Percentiles rank a stretch among this genome's conserved stretches.
phyloP scores from a whole-genome alignment of 2,113 vertebrate species.

The Ictalurus furcatus region DNA sequence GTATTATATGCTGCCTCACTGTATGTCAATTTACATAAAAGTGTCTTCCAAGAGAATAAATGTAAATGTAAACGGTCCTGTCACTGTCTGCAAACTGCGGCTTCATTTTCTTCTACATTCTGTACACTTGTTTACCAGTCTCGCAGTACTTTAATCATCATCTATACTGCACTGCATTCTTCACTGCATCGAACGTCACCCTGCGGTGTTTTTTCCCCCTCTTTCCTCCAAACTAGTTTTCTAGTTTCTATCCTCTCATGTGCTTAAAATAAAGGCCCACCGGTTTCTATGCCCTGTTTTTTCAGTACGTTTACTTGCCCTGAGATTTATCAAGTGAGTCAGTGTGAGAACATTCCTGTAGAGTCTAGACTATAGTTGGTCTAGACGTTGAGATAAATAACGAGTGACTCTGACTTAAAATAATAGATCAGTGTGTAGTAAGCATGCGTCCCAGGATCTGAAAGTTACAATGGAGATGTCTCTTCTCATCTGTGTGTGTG shows the following conservation, averaged over 20 bases:
- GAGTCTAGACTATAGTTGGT: not conserved
- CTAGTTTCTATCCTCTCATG: too few species aligned
- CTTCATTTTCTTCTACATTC: not conserved
- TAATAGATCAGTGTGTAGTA: not conserved
- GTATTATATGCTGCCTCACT: not conserved
- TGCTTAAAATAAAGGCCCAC: not conserved
- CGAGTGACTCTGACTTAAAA: not conserved
- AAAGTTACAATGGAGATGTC: conserved; percentile 25
- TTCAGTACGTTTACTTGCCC: not conserved
- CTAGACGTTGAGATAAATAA: not conserved
- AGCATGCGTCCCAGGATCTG: not conserved
- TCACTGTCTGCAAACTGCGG: not conserved
- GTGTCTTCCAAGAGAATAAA: not conserved
- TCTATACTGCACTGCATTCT: conserved; percentile 13
- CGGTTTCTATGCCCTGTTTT: not conserved
- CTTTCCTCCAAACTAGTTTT: conserved; percentile 18
- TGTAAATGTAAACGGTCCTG: not conserved
- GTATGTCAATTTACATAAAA: not conserved
- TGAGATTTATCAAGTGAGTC: conserved; percentile 10
- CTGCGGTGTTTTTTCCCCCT: not conserved
- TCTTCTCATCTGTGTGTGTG: conserved; percentile 14
- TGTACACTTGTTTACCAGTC: not conserved
- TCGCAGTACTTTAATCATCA: not conserved
- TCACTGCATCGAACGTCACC: not conserved
- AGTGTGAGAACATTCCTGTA: not conserved